phyloP scores from a whole-genome alignment of 2,888 invertebrate genomes.

The Yponomeuta cagnagella region DNA sequence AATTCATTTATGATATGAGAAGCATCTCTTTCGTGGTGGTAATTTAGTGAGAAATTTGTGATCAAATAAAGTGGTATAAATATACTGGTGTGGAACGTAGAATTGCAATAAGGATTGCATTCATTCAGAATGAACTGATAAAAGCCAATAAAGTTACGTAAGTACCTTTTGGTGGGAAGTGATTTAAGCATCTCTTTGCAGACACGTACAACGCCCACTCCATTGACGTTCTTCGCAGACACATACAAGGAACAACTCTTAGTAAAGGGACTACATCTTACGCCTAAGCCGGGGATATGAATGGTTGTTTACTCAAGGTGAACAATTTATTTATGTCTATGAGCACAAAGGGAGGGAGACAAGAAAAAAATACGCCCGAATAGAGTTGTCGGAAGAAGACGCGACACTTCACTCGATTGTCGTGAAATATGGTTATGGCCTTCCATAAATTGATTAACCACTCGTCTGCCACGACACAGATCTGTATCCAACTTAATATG shows the following conservation, averaged over 20 bases:
- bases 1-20: too few relatives aligned
- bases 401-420: constrained; percentile 3
- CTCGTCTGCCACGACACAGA: too few relatives aligned
- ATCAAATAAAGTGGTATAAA: neutral
- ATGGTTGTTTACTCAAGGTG: constrained; percentile 47
- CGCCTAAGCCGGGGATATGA: constrained; percentile 39
- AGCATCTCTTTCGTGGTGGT: neutral
- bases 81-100: neutral
- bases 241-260: neutral
- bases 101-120: constrained; percentile 34
- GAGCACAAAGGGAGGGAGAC: constrained; percentile 21
- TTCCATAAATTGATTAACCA: neutral
- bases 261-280: constrained; percentile 38
- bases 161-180: too few relatives aligned
- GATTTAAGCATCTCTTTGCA: too few relatives aligned
- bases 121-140: constrained; percentile 46
- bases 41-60: neutral
- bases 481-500: too few relatives aligned
- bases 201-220: neutral
- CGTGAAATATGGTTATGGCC: neutral
- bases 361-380: neutral
- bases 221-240: neutral
- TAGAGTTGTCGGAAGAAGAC: constrained; percentile 2
- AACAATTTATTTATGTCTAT: constrained; percentile 39
- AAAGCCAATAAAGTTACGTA: constrained; percentile 38